These are phyloP conservation scores for Hydrochoerus hydrochaeris DNA, from an alignment of 2,113 vertebrate species.

Conservation along the genomic window DNA sequence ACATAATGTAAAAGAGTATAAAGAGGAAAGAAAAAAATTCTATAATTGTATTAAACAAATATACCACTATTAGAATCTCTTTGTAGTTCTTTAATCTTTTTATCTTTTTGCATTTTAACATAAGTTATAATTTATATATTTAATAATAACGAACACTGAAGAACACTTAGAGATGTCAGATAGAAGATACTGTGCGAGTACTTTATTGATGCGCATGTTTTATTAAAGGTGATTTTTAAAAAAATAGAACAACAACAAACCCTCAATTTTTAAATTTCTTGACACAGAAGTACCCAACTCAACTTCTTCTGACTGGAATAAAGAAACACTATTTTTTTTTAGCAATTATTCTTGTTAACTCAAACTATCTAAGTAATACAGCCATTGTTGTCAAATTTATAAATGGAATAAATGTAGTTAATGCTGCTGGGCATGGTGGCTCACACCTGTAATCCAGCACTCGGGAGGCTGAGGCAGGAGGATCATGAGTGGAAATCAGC, in stretches of 20 bases:
- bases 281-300: background rate
- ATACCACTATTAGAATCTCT: background rate
- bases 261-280: background rate
- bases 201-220: slow-evolving; percentile 11
- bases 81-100: background rate
- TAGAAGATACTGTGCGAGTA: background rate
- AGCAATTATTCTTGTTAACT: background rate
- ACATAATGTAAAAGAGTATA: background rate
- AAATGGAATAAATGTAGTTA: background rate
- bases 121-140: background rate
- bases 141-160: background rate
- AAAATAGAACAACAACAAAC: no score
- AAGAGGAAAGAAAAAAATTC: background rate
- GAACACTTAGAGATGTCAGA: background rate
- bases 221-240: background rate
- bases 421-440: no score
- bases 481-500: no score
- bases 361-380: background rate
- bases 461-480: no score
- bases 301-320: background rate
- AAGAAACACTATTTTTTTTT: background rate
- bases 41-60: background rate
- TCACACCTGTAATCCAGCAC: no score
- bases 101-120: background rate
- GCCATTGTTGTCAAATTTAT: background rate